Evolutionary conservation across 2,113 vertebrate genomes (phyloP).

Genomic region (Aptenodytes forsteri): DNA sequence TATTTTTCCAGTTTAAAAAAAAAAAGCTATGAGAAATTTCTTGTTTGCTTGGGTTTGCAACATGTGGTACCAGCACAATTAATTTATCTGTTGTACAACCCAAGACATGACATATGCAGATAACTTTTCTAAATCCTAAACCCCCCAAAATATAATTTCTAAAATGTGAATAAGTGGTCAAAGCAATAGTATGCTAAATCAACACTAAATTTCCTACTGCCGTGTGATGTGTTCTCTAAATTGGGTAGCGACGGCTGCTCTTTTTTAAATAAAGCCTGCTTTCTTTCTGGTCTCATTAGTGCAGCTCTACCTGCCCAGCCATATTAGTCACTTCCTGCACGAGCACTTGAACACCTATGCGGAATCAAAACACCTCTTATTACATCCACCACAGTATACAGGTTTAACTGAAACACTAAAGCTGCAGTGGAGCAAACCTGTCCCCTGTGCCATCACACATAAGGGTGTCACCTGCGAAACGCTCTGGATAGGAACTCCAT

Average conservation of each 20-base stretch:
- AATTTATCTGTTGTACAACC: background rate
- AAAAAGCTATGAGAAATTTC: background rate
- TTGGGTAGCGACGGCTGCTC: background rate
- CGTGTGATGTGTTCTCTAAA: background rate
- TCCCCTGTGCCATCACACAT: background rate
- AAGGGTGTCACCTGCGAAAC: background rate
- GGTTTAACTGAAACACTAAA: background rate
- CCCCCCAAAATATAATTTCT: accelerated
- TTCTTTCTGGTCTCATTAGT: background rate
- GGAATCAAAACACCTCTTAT: background rate
- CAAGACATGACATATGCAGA: background rate
- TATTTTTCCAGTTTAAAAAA: background rate
- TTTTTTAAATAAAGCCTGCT: background rate
- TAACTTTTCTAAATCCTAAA: background rate
- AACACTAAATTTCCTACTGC: background rate
- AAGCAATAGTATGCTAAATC: background rate
- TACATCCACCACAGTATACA: background rate
- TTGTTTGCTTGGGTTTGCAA: background rate
- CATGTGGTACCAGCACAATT: background rate
- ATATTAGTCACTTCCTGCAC: background rate
- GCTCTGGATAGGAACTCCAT: background rate
- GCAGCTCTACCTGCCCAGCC: background rate
- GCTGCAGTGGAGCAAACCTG: background rate
- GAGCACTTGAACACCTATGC: background rate
- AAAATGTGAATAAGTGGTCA: background rate